Evolutionary conservation across 2,888 invertebrate genomes (phyloP).

Genomic region (Mycalesis mineus): DNA sequence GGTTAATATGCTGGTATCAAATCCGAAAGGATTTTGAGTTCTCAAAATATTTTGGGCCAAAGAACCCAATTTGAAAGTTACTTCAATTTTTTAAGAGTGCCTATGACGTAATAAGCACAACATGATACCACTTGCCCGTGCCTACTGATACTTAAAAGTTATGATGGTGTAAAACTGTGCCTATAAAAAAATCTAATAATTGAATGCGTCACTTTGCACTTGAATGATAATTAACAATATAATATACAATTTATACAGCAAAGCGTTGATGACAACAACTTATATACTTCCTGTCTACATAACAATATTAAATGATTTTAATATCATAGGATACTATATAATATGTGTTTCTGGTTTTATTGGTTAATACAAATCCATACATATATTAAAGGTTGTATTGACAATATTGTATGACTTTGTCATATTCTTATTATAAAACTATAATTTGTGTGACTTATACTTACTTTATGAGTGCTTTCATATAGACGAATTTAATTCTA

Average conservation of each 20-base stretch:
- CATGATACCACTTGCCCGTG: too few species aligned
- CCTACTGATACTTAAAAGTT: too few species aligned
- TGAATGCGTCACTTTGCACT: background rate
- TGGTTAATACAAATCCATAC: background rate
- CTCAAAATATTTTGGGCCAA: too few species aligned
- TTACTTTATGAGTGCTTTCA: too few species aligned
- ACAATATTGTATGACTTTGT: background rate
- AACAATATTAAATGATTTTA: background rate
- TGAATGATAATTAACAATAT: constrained; percentile 5
- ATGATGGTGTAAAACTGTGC: background rate
- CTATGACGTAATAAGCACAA: too few species aligned
- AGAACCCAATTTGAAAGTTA: too few species aligned
- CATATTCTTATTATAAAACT: background rate
- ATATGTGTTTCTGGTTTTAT: background rate
- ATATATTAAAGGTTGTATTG: background rate
- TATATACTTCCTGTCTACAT: constrained; percentile 5
- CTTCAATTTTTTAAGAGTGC: too few species aligned
- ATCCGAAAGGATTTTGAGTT: too few species aligned
- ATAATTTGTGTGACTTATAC: too few species aligned
- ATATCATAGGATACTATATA: background rate
- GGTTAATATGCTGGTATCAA: too few species aligned
- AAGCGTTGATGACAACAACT: constrained; percentile 3
- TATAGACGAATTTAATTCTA: too few species aligned
- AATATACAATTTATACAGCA: constrained; percentile 5
- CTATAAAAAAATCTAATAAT: background rate